Percentiles rank a stretch among this genome's conserved stretches.
Conservation (phyloP, 1,140 invertebrate species). For the Brachionus plicatilis region DNA sequence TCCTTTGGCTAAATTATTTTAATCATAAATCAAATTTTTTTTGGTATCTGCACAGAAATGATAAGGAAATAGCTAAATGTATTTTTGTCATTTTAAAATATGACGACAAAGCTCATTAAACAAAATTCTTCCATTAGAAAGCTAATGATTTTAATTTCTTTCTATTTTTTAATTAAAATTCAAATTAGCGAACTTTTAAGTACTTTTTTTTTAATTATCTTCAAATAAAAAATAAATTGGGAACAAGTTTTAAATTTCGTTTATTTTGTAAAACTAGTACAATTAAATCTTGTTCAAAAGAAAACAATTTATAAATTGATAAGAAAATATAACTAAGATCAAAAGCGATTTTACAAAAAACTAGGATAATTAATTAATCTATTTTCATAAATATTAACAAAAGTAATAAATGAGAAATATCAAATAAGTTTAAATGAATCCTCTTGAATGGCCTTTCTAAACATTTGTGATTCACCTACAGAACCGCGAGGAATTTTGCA, state of each 20-base stretch:
- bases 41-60: no score
- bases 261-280: not conserved
- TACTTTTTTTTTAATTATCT: no score
- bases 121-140: no score
- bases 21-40: no score
- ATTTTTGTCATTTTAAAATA: no score
- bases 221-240: not conserved
- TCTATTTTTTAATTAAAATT: no score
- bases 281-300: constrained; percentile 6
- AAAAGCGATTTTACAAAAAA: not conserved
- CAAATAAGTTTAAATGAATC: not conserved
- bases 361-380: not conserved
- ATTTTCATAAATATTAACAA: not conserved
- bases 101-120: no score
- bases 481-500: not conserved
- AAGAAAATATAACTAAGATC: not conserved
- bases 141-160: no score
- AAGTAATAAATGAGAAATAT: not conserved
- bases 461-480: not conserved
- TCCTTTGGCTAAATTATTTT: no score
- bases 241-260: not conserved
- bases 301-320: not conserved
- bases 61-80: no score
- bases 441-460: not conserved
- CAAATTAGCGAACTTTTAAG: no score